Percentiles rank a stretch among this genome's conserved stretches.
Conservation (phyloP, 2,888 invertebrate genomes). For the Drosophila picticornis region DNA sequence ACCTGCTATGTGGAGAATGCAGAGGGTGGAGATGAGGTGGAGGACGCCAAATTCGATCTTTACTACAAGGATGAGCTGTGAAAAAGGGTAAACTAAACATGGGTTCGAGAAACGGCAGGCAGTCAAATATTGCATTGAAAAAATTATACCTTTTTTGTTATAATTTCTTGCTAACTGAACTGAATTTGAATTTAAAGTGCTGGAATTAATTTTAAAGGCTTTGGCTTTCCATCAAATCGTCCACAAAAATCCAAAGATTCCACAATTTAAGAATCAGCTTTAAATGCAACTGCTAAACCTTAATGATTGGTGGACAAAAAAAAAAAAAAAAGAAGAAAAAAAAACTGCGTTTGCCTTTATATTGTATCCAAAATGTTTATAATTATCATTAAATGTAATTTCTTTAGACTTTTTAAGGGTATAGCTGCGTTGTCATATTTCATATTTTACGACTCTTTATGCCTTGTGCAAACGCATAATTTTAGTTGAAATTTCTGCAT, state of each 20-base stretch:
- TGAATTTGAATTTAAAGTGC: no score
- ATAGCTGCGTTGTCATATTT: background rate
- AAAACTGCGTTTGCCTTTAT: background rate
- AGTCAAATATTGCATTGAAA: no score
- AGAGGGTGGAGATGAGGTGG: conserved; percentile 11
- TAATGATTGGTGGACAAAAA: background rate
- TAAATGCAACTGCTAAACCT: background rate
- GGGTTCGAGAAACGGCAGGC: no score
- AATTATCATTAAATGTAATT: background rate
- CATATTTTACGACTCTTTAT: conserved; percentile 15
- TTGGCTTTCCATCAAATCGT: background rate
- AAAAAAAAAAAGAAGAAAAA: background rate
- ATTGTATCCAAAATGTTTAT: fast-evolving
- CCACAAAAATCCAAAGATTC: fast-evolving
- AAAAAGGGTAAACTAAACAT: background rate
- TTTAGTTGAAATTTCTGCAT: conserved; percentile 50
- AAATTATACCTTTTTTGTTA: no score
- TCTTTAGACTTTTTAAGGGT: conserved; percentile 1
- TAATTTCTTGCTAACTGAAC: background rate
- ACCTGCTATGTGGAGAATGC: conserved; percentile 44
- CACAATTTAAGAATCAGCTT: background rate
- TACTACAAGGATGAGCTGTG: conserved; percentile 16
- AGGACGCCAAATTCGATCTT: conserved; percentile 16
- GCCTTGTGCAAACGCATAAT: conserved; percentile 62
- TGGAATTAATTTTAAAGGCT: no score